Evolutionary conservation across 2,113 vertebrate species (phyloP).

Genomic region (Lepisosteus osseus): DNA sequence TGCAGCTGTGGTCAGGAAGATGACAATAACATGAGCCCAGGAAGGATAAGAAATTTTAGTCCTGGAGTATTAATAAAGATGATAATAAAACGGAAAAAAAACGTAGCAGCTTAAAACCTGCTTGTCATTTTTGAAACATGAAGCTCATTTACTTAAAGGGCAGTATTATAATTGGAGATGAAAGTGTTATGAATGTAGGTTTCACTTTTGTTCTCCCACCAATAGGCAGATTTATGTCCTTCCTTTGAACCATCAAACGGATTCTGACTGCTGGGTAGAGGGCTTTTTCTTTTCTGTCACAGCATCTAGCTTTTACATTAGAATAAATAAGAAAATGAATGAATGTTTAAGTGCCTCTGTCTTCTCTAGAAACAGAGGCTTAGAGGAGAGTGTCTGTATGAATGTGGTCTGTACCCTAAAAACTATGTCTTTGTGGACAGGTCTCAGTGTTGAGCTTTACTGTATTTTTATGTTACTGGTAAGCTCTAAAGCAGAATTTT

Average conservation of each 20-base stretch:
- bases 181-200: slow-evolving; percentile 41
- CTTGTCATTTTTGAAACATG: slow-evolving; percentile 52
- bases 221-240: slow-evolving; percentile 30
- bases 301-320: no score
- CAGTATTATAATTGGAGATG: slow-evolving; percentile 44
- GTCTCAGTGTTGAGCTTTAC: no score
- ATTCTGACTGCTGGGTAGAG: not conserved
- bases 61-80: not conserved
- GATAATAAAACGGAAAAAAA: slow-evolving; percentile 30
- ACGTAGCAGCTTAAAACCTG: slow-evolving; percentile 36
- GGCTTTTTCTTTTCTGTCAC: no score
- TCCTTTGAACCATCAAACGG: slow-evolving; percentile 14
- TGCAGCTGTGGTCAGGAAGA: no score
- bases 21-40: not conserved
- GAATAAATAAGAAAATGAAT: no score
- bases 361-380: no score
- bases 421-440: no score
- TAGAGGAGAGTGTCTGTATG: no score
- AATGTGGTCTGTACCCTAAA: no score
- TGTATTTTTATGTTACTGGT: no score
- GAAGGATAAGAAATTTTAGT: slow-evolving; percentile 10
- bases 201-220: slow-evolving; percentile 19
- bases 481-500: no score
- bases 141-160: slow-evolving; percentile 50
- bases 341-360: no score